These are phyloP conservation scores for Pampus argenteus DNA, from an alignment of 2,797 vertebrate genomes.

Conservation along the genomic window DNA sequence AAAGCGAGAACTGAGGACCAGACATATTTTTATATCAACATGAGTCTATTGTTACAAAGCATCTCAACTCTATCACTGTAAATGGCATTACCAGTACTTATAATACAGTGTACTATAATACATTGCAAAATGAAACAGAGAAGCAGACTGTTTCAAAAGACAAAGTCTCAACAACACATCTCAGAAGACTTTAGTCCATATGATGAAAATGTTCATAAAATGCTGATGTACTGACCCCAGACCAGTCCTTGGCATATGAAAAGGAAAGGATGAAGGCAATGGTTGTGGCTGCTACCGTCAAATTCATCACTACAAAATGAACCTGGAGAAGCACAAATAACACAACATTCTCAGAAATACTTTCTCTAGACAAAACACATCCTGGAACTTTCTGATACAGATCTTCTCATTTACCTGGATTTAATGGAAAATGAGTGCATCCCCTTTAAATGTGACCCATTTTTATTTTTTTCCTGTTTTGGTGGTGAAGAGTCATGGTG, in stretches of 20 bases:
- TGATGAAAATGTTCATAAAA: neutral
- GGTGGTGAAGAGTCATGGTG: neutral
- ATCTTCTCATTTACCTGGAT: neutral
- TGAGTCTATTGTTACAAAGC: too few species aligned
- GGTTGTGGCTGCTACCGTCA: constrained; percentile 75
- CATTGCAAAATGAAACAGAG: neutral
- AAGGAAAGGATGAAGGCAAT: constrained; percentile 86
- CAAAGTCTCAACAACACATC: neutral
- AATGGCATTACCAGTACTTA: neutral
- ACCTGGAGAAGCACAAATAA: constrained; percentile 65
- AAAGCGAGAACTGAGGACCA: too few species aligned
- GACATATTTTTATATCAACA: too few species aligned
- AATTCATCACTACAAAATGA: constrained; percentile 80
- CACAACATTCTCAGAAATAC: neutral
- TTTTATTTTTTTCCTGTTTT: neutral
- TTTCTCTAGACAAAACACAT: neutral
- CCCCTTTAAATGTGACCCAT: neutral
- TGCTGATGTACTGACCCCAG: constrained; percentile 73
- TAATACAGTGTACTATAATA: neutral
- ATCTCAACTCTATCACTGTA: too few species aligned
- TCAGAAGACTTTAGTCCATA: neutral
- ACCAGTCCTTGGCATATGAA: constrained; percentile 70
- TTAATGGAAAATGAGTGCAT: neutral
- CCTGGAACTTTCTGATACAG: neutral
- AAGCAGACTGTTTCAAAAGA: neutral